Conservation (phyloP, 2,888 invertebrate genomes). For the Timandra comae region DNA sequence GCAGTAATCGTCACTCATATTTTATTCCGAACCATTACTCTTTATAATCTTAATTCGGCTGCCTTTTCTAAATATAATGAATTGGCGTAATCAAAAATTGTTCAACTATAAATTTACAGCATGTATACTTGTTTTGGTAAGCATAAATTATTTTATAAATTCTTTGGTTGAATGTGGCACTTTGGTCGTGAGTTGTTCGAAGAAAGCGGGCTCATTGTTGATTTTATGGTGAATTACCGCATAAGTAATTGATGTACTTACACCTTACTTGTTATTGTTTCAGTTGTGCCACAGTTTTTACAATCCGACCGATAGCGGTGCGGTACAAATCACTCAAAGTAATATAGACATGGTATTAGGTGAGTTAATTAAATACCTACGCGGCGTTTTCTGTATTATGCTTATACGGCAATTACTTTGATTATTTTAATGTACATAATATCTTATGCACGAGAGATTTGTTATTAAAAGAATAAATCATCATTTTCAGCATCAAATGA, state of each 20-base stretch:
- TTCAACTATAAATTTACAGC: constrained; percentile 44
- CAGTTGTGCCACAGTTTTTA: constrained; percentile 78
- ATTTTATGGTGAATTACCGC: constrained; percentile 56
- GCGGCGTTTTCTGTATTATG: constrained; percentile 22
- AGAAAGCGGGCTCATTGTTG: constrained; percentile 35
- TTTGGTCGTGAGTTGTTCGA: constrained; percentile 20
- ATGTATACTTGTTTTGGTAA: constrained; percentile 55
- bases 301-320: constrained; percentile 88
- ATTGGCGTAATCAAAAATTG: constrained; percentile 36
- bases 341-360: constrained; percentile 92
- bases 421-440: background rate
- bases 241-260: constrained; percentile 49
- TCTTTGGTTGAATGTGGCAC: constrained; percentile 1
- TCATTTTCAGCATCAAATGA: constrained; percentile 91
- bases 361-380: too few species aligned
- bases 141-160: constrained; percentile 18
- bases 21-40: constrained; percentile 28
- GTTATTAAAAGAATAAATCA: constrained; percentile 1
- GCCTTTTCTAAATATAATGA: constrained; percentile 31
- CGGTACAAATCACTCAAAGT: constrained; percentile 86
- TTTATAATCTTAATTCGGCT: constrained; percentile 20
- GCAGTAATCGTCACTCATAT: constrained; percentile 12
- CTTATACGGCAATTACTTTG: background rate
- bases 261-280: constrained; percentile 51
- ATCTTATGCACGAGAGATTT: background rate